Evolutionary conservation across 2,888 invertebrate species (phyloP), one percentile per base, ranked within the genome.

Genomic region (Tenthredo livida): DNA sequence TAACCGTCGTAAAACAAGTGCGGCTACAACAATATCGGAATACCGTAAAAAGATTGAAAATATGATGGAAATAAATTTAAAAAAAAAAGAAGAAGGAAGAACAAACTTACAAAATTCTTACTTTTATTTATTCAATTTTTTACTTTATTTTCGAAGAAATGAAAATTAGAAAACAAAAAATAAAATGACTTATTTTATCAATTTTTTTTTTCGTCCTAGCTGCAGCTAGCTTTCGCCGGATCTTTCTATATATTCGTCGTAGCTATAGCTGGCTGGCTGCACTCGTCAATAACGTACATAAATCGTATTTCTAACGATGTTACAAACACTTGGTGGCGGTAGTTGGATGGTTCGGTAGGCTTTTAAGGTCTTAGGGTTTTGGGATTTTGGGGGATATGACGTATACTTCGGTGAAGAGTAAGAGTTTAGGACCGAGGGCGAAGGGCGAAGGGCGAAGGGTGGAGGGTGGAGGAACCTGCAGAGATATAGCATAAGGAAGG

Each of bases 221-320:
- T 10, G 40, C 0, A 1, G 2, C n/a, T n/a, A n/a, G 10, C 40
- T 43, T 43, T 43, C 0, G 40, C 3, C 3, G 4, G 15, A 12
- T 12, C 2, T 15, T 47, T 0, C 47, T 40, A 40, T 61, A 61
- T 61, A 61, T n/a, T n/a, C 33, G 25, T 67, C 9, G 43, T 17
- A 4, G 21, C 21, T 43, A 37, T n/a, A 12, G 72, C n/a, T n/a
- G n/a, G n/a, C n/a, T n/a, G n/a, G n/a, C n/a, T n/a, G 72, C 72
- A 21, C 9, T 25, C 43, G 72, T 43, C 72, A 73, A 73, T 73
- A 73, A 43, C 72, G 37, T 25, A 54, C 54, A 54, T 54, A 73
- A 73, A 73, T 73, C 72, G 72, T 47, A 47, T 73, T 73, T 43
- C 72, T 73, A 73, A 73, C 72, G 72, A 73, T 9, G 72, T 73